phyloP scores from a whole-genome alignment of 2,797 vertebrate species.

The Falco naumanni region DNA sequence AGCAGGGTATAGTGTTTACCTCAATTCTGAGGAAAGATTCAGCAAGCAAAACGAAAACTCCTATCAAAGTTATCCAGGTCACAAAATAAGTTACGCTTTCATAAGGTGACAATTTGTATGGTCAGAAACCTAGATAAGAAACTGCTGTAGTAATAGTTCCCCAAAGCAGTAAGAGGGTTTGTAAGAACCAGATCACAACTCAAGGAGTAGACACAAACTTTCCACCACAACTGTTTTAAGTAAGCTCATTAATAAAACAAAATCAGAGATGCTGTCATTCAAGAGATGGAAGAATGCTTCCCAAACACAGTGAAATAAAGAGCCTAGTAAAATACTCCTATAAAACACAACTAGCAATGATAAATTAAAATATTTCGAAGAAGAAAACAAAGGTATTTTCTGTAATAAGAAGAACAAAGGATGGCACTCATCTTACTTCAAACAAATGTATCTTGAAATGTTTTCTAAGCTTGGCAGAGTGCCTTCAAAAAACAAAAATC shows the following conservation, averaged over 20 bases:
- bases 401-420: background rate
- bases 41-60: background rate
- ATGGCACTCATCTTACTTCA: background rate
- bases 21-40: background rate
- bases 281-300: background rate
- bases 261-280: background rate
- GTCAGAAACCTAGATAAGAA: background rate
- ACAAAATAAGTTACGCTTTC: background rate
- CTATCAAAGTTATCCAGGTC: background rate
- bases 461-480: background rate
- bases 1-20: background rate
- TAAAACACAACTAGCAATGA: background rate
- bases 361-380: background rate
- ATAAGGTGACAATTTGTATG: background rate
- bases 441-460: background rate
- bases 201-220: background rate
- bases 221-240: background rate
- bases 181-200: background rate
- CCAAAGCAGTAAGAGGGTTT: background rate
- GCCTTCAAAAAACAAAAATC: background rate
- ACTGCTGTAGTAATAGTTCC: background rate
- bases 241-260: background rate
- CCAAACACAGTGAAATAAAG: background rate
- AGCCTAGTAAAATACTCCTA: background rate
- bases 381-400: background rate